Evolutionary conservation across 2,888 invertebrate species (phyloP), one percentile per base, ranked within the genome.

Genomic region (Rhagium mordax): DNA sequence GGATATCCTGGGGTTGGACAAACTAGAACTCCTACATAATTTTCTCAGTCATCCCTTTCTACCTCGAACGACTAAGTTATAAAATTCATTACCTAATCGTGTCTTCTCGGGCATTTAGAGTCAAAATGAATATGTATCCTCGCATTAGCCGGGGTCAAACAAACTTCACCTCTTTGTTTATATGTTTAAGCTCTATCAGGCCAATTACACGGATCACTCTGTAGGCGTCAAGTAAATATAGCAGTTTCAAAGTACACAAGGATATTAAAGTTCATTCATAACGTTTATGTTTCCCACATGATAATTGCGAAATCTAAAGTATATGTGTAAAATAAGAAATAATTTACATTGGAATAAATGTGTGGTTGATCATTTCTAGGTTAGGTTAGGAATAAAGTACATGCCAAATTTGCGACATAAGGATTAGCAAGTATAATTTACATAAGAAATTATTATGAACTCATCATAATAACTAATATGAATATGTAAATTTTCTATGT

Each of bases 401-500:
- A 65, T 24, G 51, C 65, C 65, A 49, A 65, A 65, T 65, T 53
- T 65, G 65, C 51, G 27, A 29, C 51, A 51, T 27, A 15, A 41
- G 18, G 1, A 51, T 64, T 64, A 64, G 65, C 65, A 33, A 53
- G 47, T 33, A 51, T 53, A 65, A 65, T 65, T 65, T 65, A 65
- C 65, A 65, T 65, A 65, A 33, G 53, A 65, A 65, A 65, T 65
- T 65, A 65, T 53, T 53, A 53, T 65, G 65, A 65, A 33, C 65
- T 65, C 65, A 65, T 65, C 65, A 65, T 65, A 65, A 65, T 65
- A 69, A 47, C 67, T 48, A 67, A 67, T 67, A 41, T 70, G 62
- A 62, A 62, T 70, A 70, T 70, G 70, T 70, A 70, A 70, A 70
- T 70, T 49, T 62, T 55, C 61, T 62, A 62, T 13, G 65, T 65